Conservation (phyloP, 2,797 vertebrate genomes). For the Gorsachius magnificus region DNA sequence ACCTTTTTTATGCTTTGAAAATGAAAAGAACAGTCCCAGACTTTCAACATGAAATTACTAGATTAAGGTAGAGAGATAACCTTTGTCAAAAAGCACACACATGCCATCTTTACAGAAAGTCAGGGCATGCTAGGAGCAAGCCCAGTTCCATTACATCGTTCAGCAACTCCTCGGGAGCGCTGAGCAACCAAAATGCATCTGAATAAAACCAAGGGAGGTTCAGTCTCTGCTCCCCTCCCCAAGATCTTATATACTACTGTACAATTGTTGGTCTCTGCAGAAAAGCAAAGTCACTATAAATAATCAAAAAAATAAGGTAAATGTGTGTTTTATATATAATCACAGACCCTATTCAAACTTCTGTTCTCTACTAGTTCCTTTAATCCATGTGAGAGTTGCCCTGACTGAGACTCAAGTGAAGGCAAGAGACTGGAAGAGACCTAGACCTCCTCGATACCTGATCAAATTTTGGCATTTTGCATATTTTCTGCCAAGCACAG, state of each 20-base stretch:
- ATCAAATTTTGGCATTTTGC: not conserved
- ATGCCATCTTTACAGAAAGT: not conserved
- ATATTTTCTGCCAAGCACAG: not conserved
- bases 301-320: not conserved
- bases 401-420: not conserved
- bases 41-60: not conserved
- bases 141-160: accelerated
- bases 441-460: not conserved
- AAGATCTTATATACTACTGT: not conserved
- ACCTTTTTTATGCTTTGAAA: not conserved
- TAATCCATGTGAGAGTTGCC: not conserved
- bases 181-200: not conserved
- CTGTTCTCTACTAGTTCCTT: not conserved
- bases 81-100: not conserved
- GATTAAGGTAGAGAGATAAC: not conserved
- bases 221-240: not conserved
- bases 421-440: not conserved
- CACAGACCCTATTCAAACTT: not conserved
- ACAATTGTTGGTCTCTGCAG: not conserved
- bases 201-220: not conserved
- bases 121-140: accelerated
- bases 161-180: not conserved
- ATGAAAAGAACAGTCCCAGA: not conserved
- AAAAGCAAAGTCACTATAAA: not conserved
- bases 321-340: not conserved